Base-by-base conservation (phyloP, 2,797 vertebrate species). In the Heterohyrax brucei region DNA sequence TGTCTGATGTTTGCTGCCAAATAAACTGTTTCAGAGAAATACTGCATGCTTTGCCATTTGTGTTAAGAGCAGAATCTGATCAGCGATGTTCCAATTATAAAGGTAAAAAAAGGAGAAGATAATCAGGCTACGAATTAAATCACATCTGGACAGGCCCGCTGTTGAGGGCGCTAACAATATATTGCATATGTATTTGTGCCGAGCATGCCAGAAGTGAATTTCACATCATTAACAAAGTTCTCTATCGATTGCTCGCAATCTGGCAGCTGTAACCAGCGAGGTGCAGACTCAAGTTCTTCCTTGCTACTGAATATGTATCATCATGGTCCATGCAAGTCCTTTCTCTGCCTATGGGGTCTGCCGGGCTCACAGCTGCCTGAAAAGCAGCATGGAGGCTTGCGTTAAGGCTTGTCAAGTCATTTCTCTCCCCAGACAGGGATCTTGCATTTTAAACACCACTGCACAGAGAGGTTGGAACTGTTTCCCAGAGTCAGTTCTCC, bases 81-180 rank as follows among this genome's bases (percentile, higher is more conserved):
- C 89, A 96, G 96, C 56, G 59, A 56, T 3, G 5, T 95, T 96
- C 84, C 87, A 97, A 86, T 96, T 97, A 95, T 70, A 96, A 96
- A 93, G 61, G 81, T 93, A 90, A 56, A 86, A 89, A 95, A 79
- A 92, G 75, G 39, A 80, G 95, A 96, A 95, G 87, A 95, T 94
- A 93, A 96, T 96, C 87, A 95, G 70, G 88, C 72, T 89, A 94
- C 89, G 95, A 98, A 98, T 97, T 94, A 97, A 98, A 97, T 96
- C 48, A 83, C 92, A 97, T 87, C 95, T 97, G 91, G 97, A 91
- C 84, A 89, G 92, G 39, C 61, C 97, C 93, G 78, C 87, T 89
- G 59, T 97, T 70, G 73, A 92, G 97, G 89, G 56, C 93, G 86
- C 70, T 97, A 84, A 95, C 94, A 92, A 93, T 95, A 81, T 68